Evolutionary conservation across 2,797 vertebrate species (phyloP).

Genomic region (Okamejei kenojei): DNA sequence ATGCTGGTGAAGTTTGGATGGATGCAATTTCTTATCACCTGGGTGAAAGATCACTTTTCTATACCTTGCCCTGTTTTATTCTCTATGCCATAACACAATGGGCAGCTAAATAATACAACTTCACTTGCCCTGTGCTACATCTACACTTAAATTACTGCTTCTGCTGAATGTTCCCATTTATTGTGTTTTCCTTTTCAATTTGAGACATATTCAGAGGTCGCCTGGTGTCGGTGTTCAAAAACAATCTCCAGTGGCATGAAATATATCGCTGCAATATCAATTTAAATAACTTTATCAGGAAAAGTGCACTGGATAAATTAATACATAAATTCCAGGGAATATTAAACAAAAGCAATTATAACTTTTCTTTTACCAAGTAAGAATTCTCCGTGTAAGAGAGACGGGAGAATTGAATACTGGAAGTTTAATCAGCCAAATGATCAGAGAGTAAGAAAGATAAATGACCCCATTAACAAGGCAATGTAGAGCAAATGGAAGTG

Average conservation of each 20-base stretch:
- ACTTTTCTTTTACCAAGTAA: conserved; percentile 2
- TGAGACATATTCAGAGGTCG: not conserved
- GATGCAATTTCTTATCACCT: not conserved
- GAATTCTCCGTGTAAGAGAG: not conserved
- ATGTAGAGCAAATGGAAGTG: conserved; percentile 18
- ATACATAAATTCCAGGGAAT: conserved; percentile 34
- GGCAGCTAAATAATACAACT: not conserved
- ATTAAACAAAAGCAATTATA: conserved; percentile 34
- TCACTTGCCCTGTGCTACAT: not conserved
- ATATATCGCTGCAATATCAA: conserved; percentile 29
- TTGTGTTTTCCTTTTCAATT: not conserved
- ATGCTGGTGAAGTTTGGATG: not conserved
- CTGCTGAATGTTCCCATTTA: not conserved
- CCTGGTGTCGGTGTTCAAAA: not conserved
- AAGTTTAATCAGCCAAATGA: conserved; percentile 31
- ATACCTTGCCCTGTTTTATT: not conserved
- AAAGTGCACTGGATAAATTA: not conserved
- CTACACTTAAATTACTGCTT: not conserved
- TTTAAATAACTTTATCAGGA: conserved; percentile 29
- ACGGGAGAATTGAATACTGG: conserved; percentile 1
- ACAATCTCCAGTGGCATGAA: not conserved
- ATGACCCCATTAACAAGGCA: conserved; percentile 29
- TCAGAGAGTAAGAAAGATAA: conserved; percentile 17
- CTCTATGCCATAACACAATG: not conserved
- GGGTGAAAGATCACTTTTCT: not conserved